Conservation (phyloP, 2,888 invertebrate species). For the Notodonta ziczac region DNA sequence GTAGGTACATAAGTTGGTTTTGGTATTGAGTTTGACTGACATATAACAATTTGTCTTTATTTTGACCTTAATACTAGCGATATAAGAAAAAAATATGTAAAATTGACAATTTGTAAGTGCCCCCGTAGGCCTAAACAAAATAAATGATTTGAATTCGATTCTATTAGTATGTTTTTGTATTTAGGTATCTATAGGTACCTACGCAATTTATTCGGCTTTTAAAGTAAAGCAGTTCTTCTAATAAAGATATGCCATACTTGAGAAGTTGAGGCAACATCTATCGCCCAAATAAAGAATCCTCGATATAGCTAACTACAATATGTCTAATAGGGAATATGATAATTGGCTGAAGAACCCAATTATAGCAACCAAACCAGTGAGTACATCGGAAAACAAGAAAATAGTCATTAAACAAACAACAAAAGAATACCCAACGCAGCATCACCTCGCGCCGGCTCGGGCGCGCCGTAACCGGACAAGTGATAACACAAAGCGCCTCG, state of each 20-base stretch:
- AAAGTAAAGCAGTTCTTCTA: too few species aligned
- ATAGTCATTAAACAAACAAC: conserved; percentile 12
- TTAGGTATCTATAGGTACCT: too few species aligned
- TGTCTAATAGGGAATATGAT: conserved; percentile 1
- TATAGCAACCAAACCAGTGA: conserved; percentile 2
- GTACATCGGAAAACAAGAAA: conserved; percentile 4
- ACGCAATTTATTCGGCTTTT: too few species aligned
- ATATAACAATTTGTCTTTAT: too few species aligned
- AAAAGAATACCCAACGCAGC: conserved; percentile 26
- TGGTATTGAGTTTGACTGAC: too few species aligned
- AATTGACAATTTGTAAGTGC: too few species aligned
- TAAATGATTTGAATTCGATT: too few species aligned
- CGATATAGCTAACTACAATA: neutral
- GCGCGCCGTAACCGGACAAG: conserved; percentile 28
- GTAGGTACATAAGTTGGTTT: too few species aligned
- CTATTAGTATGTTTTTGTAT: neutral
- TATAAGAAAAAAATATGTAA: too few species aligned
- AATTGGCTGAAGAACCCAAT: conserved; percentile 1
- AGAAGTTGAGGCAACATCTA: neutral
- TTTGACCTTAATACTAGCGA: too few species aligned
- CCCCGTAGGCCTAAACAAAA: too few species aligned
- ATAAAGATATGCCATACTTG: too few species aligned
- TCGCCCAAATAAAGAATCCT: neutral
- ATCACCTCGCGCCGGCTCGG: conserved; percentile 35
- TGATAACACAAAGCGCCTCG: conserved; percentile 57